phyloP scores from a whole-genome alignment of 2,113 vertebrate species.

The Arenaria interpres region DNA sequence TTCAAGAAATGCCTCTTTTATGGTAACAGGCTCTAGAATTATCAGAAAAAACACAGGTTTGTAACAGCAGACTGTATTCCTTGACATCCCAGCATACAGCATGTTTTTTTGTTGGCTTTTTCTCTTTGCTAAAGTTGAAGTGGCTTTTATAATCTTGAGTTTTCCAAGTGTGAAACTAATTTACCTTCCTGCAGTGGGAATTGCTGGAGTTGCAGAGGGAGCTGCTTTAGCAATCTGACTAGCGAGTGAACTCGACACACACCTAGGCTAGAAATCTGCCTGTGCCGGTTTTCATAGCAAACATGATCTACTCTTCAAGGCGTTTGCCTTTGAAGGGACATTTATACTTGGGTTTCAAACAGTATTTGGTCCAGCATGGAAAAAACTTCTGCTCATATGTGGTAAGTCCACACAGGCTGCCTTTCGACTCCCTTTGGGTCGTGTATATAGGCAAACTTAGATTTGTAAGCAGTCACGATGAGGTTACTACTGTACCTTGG shows the following conservation, averaged over 20 bases:
- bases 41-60: constrained; percentile 78
- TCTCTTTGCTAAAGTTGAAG: constrained; percentile 87
- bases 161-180: constrained; percentile 44
- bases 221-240: constrained; percentile 16
- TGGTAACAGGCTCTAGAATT: constrained; percentile 82
- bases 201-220: constrained; percentile 59
- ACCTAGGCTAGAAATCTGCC: constrained; percentile 44
- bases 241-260: neutral
- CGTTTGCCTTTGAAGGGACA: constrained; percentile 35
- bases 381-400: constrained; percentile 27
- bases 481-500: constrained; percentile 43
- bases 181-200: constrained; percentile 57
- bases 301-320: constrained; percentile 34
- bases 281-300: neutral
- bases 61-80: constrained; percentile 70
- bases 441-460: neutral
- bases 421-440: constrained; percentile 19
- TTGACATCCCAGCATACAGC: constrained; percentile 72
- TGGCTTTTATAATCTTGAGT: constrained; percentile 49
- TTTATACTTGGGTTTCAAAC: constrained; percentile 30
- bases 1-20: constrained; percentile 83
- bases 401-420: constrained; percentile 1
- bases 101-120: constrained; percentile 68
- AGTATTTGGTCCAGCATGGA: constrained; percentile 15
- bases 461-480: constrained; percentile 18